Evolutionary conservation across 2,797 vertebrate species (phyloP).

Genomic region (Etheostoma nigrum): DNA sequence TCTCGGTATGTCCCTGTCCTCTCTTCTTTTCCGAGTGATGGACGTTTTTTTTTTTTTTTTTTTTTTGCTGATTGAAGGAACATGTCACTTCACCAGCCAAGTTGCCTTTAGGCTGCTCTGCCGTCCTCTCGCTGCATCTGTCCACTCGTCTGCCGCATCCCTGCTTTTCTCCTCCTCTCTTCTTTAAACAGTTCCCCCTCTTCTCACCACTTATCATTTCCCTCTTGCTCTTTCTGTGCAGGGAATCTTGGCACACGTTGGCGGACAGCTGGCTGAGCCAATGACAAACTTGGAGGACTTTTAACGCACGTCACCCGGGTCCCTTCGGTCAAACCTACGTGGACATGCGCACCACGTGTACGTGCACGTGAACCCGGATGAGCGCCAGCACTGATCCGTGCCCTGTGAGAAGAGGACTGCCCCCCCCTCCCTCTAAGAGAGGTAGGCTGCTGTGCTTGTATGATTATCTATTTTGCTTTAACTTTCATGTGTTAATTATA

Average conservation of each 20-base stretch:
- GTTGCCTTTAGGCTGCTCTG: slow-evolving; percentile 3
- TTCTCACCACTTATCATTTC: not conserved
- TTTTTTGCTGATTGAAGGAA: not conserved
- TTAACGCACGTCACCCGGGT: slow-evolving; percentile 15
- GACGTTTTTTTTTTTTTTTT: not conserved
- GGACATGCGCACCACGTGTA: not conserved
- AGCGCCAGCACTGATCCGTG: slow-evolving; percentile 7
- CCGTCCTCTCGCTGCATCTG: not conserved
- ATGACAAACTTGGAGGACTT: slow-evolving; percentile 26
- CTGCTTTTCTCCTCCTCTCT: not conserved
- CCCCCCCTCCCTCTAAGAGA: slow-evolving; percentile 21
- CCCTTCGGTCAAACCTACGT: not conserved
- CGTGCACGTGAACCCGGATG: slow-evolving; percentile 41
- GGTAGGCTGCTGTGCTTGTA: slow-evolving; percentile 23
- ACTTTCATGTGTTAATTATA: no score
- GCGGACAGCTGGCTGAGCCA: slow-evolving; percentile 29
- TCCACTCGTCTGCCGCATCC: not conserved
- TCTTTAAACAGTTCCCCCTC: not conserved
- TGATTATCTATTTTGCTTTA: no score
- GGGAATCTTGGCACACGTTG: slow-evolving; percentile 35
- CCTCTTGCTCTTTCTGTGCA: slow-evolving; percentile 23
- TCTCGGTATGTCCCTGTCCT: not conserved
- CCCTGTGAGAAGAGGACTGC: slow-evolving; percentile 39
- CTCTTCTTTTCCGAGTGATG: not conserved
- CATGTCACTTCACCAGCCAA: not conserved